phyloP scores from a whole-genome alignment of 2,113 vertebrate genomes.

The Bothrops jararaca region DNA sequence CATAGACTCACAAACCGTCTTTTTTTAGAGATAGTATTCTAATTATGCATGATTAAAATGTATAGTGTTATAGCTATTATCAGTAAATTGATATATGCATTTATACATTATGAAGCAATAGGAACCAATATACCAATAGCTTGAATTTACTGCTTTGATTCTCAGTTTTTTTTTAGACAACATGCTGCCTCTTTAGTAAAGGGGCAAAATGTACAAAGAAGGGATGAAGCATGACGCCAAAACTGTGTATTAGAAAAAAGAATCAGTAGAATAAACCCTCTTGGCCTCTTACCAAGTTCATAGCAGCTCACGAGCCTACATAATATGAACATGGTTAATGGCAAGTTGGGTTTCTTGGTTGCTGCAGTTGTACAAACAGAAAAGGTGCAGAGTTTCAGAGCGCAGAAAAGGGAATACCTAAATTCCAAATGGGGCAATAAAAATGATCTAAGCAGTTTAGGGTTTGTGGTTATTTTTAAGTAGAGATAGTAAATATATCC shows the following conservation, averaged over 20 bases:
- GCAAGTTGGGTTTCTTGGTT: conserved; percentile 65
- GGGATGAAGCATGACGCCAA: conserved; percentile 73
- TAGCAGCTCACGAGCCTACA: conserved; percentile 56
- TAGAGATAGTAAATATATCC: conserved; percentile 21
- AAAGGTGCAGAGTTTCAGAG: conserved; percentile 74
- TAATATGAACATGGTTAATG: conserved; percentile 65
- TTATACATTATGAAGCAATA: conserved; percentile 78
- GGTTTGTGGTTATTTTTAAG: conserved; percentile 51
- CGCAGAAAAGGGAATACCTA: conserved; percentile 22
- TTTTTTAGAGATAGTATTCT: conserved; percentile 65
- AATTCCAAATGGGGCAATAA: background rate
- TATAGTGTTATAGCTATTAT: conserved; percentile 70
- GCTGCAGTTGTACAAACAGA: conserved; percentile 68
- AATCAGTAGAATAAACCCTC: conserved; percentile 61
- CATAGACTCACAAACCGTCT: conserved; percentile 63
- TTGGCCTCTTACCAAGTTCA: conserved; percentile 60
- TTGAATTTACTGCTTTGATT: conserved; percentile 72
- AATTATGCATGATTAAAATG: conserved; percentile 73
- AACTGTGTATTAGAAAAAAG: conserved; percentile 60
- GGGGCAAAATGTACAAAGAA: conserved; percentile 67
- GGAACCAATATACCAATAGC: conserved; percentile 71
- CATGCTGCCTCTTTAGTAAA: conserved; percentile 65
- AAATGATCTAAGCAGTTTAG: conserved; percentile 4
- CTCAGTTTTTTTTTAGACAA: conserved; percentile 64
- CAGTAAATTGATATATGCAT: conserved; percentile 74